Conservation (phyloP, 2,888 invertebrate species). For the Stenodema calcarata region DNA sequence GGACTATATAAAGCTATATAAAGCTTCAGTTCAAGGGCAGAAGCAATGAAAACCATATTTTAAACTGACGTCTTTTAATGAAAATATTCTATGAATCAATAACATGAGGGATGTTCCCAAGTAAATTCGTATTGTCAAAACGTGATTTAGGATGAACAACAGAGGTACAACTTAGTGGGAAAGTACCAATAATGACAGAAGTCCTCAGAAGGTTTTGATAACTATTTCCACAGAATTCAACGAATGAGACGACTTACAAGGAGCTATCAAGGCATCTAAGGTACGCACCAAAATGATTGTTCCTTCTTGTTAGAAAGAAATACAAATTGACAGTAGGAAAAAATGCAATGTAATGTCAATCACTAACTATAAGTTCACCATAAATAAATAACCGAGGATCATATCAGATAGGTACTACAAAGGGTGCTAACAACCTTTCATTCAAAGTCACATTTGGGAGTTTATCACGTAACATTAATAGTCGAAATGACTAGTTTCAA, state of each 20-base stretch:
- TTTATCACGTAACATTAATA: constrained; percentile 3
- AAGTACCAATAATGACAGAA: neutral
- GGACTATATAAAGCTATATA: too few species aligned
- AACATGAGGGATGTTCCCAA: neutral
- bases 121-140: neutral
- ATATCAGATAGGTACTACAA: neutral
- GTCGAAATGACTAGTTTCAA: constrained; percentile 19
- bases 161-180: neutral
- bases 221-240: neutral
- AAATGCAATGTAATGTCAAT: neutral
- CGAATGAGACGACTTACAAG: neutral
- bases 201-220: neutral
- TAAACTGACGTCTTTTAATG: neutral
- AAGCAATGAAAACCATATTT: neutral
- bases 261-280: neutral
- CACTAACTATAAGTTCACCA: neutral
- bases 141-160: neutral
- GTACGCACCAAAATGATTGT: neutral
- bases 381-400: neutral
- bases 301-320: neutral
- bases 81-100: neutral
- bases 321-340: neutral
- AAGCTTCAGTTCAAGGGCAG: too few species aligned
- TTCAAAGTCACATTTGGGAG: neutral
- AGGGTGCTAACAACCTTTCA: neutral